These are phyloP conservation scores for Argya squamiceps DNA, from an alignment of 2,797 vertebrate species.

Conservation along the genomic window DNA sequence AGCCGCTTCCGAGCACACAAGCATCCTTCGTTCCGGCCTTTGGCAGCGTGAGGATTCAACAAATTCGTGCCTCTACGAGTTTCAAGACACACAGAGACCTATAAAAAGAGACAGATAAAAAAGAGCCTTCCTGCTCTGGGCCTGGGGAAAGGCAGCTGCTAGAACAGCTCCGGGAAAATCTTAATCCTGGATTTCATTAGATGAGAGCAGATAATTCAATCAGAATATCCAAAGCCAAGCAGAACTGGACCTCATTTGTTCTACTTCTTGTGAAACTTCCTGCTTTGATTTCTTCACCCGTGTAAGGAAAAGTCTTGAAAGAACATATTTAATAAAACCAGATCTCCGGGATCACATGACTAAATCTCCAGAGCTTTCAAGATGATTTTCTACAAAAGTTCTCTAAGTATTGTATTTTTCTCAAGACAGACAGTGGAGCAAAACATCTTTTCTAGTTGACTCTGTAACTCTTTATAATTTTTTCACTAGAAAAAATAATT, in stretches of 20 bases:
- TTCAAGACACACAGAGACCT: neutral
- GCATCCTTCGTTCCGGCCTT: fast-evolving
- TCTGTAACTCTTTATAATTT: neutral
- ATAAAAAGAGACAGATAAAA: neutral
- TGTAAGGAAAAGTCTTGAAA: neutral
- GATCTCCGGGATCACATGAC: neutral
- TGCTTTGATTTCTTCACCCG: neutral
- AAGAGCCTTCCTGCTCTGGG: neutral
- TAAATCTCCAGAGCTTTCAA: neutral
- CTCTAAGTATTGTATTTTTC: neutral
- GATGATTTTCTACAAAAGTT: neutral
- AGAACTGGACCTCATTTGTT: neutral
- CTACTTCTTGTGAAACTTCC: neutral
- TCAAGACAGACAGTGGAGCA: neutral
- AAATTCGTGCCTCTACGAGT: fast-evolving
- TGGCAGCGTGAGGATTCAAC: neutral
- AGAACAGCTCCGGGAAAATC: neutral
- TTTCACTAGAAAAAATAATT: neutral
- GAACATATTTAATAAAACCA: neutral
- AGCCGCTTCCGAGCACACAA: fast-evolving
- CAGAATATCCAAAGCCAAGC: neutral
- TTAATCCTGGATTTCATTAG: neutral
- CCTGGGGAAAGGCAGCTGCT: neutral
- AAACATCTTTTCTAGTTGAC: neutral
- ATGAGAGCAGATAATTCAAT: neutral